Percentiles rank a stretch among this genome's conserved stretches.
These are phyloP conservation scores for Contarinia nasturtii DNA, from an alignment of 1,140 invertebrate species.

Conservation along the genomic window DNA sequence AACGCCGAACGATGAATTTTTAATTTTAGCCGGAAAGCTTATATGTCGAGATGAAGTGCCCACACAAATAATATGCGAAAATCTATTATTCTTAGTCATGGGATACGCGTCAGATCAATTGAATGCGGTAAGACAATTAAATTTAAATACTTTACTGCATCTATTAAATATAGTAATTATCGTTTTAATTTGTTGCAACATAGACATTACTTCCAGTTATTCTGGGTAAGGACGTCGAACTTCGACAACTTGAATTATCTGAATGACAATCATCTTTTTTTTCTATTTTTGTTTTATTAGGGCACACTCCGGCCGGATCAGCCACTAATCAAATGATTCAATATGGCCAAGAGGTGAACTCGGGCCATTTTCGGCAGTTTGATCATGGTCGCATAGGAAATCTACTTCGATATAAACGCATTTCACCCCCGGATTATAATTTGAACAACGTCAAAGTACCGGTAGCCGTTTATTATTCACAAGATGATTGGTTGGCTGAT, in stretches of 20 bases:
- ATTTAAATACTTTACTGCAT: too few species aligned
- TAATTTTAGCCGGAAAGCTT: not conserved
- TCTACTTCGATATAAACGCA: conserved; percentile 23
- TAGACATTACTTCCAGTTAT: conserved; percentile 5
- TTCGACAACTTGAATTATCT: too few species aligned
- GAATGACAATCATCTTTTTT: too few species aligned
- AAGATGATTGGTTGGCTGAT: conserved; percentile 37
- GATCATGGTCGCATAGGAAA: conserved; percentile 27
- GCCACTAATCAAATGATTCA: conserved; percentile 57
- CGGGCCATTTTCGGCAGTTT: conserved; percentile 25
- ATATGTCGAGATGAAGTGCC: too few species aligned
- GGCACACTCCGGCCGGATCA: conserved; percentile 58
- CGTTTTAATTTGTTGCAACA: too few species aligned
- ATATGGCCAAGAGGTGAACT: conserved; percentile 36
- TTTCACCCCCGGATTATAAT: conserved; percentile 37
- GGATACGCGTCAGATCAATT: too few species aligned
- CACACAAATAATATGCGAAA: too few species aligned
- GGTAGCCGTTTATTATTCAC: conserved; percentile 39
- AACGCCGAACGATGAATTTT: not conserved
- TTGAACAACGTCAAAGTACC: conserved; percentile 35
- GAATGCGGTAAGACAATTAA: not conserved
- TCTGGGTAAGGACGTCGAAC: too few species aligned
- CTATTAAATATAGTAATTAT: too few species aligned
- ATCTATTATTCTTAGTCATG: too few species aligned
- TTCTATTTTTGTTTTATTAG: conserved; percentile 49